Conservation (phyloP, 2,888 invertebrate genomes). For the Synanthedon andrenaeformis region DNA sequence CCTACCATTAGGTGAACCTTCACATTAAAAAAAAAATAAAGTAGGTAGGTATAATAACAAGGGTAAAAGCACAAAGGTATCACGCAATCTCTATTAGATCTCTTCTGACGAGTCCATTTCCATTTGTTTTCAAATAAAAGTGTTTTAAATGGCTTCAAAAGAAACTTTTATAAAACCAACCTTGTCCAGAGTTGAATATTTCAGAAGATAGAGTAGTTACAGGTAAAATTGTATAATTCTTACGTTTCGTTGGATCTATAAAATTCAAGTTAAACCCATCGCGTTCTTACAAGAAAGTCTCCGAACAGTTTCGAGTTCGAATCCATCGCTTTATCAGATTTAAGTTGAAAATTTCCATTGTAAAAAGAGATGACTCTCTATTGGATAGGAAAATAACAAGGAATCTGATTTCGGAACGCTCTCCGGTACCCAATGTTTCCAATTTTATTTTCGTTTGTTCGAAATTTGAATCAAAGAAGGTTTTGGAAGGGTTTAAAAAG, state of each 20-base stretch:
- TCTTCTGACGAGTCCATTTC: too few species aligned
- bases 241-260: neutral
- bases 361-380: neutral
- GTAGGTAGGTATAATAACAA: too few species aligned
- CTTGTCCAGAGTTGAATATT: neutral
- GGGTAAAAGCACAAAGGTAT: too few species aligned
- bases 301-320: constrained; percentile 2
- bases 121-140: too few species aligned
- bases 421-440: too few species aligned
- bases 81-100: too few species aligned
- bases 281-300: neutral
- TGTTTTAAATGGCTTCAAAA: neutral
- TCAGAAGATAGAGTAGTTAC: neutral
- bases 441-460: too few species aligned
- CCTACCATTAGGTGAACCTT: too few species aligned
- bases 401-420: neutral
- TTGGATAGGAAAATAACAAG: neutral
- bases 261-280: neutral
- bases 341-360: constrained; percentile 6
- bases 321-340: constrained; percentile 12
- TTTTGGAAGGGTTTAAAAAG: too few species aligned
- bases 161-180: neutral
- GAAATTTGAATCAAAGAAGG: too few species aligned
- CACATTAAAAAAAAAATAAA: too few species aligned
- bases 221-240: neutral